These are phyloP conservation scores for Enteromius fasciolatus DNA, from an alignment of 2,797 vertebrate species.

Conservation along the genomic window DNA sequence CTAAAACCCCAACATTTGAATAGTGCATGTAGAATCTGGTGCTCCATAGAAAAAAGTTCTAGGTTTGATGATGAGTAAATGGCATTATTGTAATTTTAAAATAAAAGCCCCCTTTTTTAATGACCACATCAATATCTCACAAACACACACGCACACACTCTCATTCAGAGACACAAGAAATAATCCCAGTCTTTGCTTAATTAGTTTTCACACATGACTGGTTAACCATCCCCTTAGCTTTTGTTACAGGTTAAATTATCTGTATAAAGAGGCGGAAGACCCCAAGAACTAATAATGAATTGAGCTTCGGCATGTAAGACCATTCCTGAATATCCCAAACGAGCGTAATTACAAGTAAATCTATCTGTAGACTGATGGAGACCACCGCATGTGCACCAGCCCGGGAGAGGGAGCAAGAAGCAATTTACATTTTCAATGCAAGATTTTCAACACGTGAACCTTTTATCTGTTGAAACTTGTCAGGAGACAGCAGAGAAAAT, in stretches of 20 bases:
- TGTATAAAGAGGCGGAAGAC: conserved; percentile 50
- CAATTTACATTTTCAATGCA: conserved; percentile 33
- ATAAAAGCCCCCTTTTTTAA: neutral
- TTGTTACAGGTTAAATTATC: conserved; percentile 73
- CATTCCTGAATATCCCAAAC: conserved; percentile 38
- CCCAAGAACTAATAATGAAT: conserved; percentile 49
- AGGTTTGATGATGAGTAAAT: neutral
- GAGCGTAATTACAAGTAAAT: conserved; percentile 47
- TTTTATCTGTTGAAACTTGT: conserved; percentile 34
- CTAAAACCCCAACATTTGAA: neutral
- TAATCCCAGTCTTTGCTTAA: conserved; percentile 62
- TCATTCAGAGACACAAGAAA: conserved; percentile 17
- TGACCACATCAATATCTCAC: neutral
- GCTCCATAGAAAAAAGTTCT: neutral
- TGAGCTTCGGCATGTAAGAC: conserved; percentile 28
- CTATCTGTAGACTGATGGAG: neutral
- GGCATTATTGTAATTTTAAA: neutral
- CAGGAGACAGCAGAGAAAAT: neutral
- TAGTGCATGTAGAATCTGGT: neutral
- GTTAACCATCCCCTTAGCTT: conserved; percentile 68
- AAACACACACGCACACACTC: neutral
- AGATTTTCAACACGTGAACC: neutral
- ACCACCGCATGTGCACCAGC: neutral
- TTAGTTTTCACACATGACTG: conserved; percentile 70
- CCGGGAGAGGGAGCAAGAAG: neutral